Conservation (phyloP, 2,113 vertebrate genomes). For the Pholis gunnellus region DNA sequence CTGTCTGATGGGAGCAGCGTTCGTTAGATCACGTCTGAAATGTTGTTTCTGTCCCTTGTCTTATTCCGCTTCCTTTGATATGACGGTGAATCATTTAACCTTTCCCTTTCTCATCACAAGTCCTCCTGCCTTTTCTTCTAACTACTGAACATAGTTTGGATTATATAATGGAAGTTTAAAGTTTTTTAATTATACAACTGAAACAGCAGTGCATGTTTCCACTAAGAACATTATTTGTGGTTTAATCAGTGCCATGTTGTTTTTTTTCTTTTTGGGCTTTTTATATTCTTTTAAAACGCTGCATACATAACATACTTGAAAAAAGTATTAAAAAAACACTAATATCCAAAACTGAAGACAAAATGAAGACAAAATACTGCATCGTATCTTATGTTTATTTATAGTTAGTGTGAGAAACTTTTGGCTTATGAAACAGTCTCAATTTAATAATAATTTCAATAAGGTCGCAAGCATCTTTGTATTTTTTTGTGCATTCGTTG, state of each 20-base stretch:
- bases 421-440: too few species aligned
- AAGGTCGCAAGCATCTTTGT: too few species aligned
- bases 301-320: not conserved
- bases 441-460: too few species aligned
- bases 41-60: not conserved
- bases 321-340: too few species aligned
- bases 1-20: slow-evolving; percentile 7
- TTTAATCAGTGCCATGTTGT: not conserved
- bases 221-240: not conserved
- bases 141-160: not conserved
- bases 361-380: too few species aligned
- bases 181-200: not conserved
- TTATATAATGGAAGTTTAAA: not conserved
- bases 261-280: not conserved
- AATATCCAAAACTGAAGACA: too few species aligned
- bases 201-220: not conserved
- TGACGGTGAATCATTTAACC: slow-evolving; percentile 4
- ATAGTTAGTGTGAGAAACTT: too few species aligned
- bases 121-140: not conserved
- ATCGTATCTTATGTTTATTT: too few species aligned
- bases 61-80: not conserved
- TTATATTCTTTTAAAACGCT: not conserved
- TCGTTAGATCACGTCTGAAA: not conserved
- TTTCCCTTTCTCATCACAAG: not conserved
- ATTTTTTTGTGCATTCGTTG: too few species aligned